Evolutionary conservation across 2,113 vertebrate species (phyloP), one percentile per base, ranked within the genome.

Genomic region (Alectura lathami): DNA sequence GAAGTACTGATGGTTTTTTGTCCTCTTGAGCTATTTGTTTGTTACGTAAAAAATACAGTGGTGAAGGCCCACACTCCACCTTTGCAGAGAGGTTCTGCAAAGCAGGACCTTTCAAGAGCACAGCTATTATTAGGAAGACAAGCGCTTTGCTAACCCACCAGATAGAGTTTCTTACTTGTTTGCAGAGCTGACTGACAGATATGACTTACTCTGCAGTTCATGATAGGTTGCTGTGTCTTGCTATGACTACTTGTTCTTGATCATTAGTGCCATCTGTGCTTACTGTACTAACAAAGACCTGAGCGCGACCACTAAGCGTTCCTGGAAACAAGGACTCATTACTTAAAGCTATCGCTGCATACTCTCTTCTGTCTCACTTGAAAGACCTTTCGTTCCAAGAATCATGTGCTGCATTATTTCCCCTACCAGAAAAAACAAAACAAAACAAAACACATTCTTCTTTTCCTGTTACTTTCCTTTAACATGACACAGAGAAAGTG

Each of bases 111-210:
- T 72, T 80, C 24, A 73, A 91, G 40, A 89, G 81, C 87, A 80
- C 2, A 56, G 80, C 69, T 92, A 88, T 94, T 96, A 89, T 88
- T 88, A 96, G 87, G 82, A 94, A 89, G 82, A 96, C 64, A 88
- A 83, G 87, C 91, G 63, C 40, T 77, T 91, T 91, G 53, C 77
- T 91, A 89, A 83, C 32, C 40, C 34, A 76, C 32, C 42, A 47
- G 76, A 83, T 48, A 91, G 59, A 27, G 72, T 92, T 95, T 96
- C 83, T 88, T 53, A 82, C 79, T 88, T 83, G 68, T 86, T 81
- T 76, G 59, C 32, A 40, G 59, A 51, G 56, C n/a, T 68, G 79
- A 92, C 54, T 92, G 87, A 77, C 56, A 86, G 69, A 54, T 60
- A 87, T 1, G 30, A 60, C 24, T 84, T 79, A 59, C 1, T 82